Base-by-base conservation (phyloP, 2,797 vertebrate species). In the Dermochelys coriacea region DNA sequence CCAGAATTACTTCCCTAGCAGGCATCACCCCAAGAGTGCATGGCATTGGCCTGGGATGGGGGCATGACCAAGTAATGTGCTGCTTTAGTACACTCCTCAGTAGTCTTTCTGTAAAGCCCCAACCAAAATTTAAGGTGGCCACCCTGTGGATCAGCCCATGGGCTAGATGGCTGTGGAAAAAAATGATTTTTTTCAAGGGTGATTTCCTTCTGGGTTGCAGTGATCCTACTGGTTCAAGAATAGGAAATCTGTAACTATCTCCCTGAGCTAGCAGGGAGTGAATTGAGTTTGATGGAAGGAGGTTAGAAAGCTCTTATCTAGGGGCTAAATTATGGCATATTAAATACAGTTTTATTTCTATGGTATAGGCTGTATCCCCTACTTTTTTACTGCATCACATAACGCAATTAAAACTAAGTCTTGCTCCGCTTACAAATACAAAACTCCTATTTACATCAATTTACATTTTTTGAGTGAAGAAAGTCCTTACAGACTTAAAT, bases 181-280 rank as follows among this genome's bases (percentile, higher is more conserved):
- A 78, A 87, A 86, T 52, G 74, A 77, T 31, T 77, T 75, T 75
- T 47, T 29, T 86, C 61, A 91, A 93, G 89, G 92, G 85, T 68
- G 75, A 64, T 79, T 89, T 94, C 75, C 64, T 95, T 91, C 93
- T 84, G 91, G 94, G 92, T 45, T 74, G 31, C 34, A 83, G 82
- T 61, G 45, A 92, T 92, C 84, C 91, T 93, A 85, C 59, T 97
- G 96, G 84, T 82, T 89, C 29, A 57, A 84, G 82, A 90, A 87
- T 77, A 37, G 57, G 34, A 78, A 97, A 79, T 90, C 64, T 94
- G 82, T 82, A 84, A 71, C 88, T 87, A 54, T 86, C 83, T 93
- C 27, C 8, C 12, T 87, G 84, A 95, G 82, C 0, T 0, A 96
- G 84, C 37, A 84, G 89, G 52, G 27, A 8, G 25, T 6, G n/a